Evolutionary conservation across 2,888 invertebrate species (phyloP).

Genomic region (Leptopilina syphax): DNA sequence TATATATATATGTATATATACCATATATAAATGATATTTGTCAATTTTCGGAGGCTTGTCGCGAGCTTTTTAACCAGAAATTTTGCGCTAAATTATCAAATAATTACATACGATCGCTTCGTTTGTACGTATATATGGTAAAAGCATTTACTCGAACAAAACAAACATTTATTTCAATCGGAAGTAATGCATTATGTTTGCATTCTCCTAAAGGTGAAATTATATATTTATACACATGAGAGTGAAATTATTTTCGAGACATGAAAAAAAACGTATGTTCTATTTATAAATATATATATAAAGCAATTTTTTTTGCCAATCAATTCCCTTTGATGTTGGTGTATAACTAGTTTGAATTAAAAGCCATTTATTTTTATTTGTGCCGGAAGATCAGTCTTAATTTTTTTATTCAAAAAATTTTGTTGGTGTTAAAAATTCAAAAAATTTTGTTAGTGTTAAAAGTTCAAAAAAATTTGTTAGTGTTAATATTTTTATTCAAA

Average conservation of each 20-base stretch:
- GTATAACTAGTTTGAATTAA: not conserved
- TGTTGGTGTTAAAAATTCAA: not conserved
- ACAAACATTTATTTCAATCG: conserved; percentile 15
- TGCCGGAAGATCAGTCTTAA: not conserved
- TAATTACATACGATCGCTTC: conserved; percentile 2
- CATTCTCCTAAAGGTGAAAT: not conserved
- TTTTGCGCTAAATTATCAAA: conserved; percentile 8
- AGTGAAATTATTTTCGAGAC: not conserved
- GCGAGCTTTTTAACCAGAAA: not conserved
- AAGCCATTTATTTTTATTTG: not conserved
- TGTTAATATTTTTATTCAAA: no score
- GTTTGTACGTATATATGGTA: not conserved
- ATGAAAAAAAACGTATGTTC: not conserved
- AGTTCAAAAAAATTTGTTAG: not conserved
- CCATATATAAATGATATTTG: not conserved
- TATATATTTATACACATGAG: not conserved
- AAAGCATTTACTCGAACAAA: not conserved
- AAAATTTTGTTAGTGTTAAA: no score
- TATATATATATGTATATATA: no score
- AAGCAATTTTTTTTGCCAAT: no score
- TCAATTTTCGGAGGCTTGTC: not conserved
- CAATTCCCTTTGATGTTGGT: not conserved
- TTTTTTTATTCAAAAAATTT: no score
- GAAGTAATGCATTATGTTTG: conserved; percentile 5
- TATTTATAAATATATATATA: no score